Evolutionary conservation across 2,888 invertebrate species (phyloP).

Genomic region (Mesorhabditis belari): DNA sequence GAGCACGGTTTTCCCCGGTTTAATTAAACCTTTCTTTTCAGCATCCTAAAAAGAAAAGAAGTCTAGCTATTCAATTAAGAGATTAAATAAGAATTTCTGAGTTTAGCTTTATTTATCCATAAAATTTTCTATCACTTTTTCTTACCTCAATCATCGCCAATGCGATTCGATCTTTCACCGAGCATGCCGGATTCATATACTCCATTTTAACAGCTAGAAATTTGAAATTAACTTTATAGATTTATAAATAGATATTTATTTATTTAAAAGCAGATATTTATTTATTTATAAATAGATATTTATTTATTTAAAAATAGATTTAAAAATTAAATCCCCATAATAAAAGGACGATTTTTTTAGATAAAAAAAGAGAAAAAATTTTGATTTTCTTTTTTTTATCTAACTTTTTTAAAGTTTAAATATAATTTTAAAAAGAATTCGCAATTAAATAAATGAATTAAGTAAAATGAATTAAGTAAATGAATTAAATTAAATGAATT

Average conservation of each 20-base stretch:
- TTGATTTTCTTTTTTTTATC: too few relatives aligned
- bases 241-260: too few relatives aligned
- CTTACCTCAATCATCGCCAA: slow-evolving; percentile 42
- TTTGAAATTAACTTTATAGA: too few relatives aligned
- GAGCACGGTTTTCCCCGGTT: slow-evolving; percentile 37
- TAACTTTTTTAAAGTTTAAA: too few relatives aligned
- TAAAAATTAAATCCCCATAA: too few relatives aligned
- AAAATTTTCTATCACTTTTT: slow-evolving; percentile 1
- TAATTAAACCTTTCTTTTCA: slow-evolving; percentile 13
- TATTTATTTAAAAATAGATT: too few relatives aligned
- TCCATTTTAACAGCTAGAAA: slow-evolving; percentile 49
- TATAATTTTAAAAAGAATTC: not conserved
- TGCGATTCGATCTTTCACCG: slow-evolving; percentile 50
- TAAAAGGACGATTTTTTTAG: too few relatives aligned
- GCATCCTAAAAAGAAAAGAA: not conserved
- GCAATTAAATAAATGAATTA: not conserved
- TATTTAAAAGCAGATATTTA: too few relatives aligned
- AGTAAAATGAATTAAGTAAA: too few relatives aligned
- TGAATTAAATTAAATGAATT: too few relatives aligned
- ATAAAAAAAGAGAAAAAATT: too few relatives aligned
- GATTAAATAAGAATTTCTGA: not conserved
- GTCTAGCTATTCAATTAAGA: not conserved
- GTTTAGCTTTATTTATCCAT: not conserved
- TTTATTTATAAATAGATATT: too few relatives aligned
- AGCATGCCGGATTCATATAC: slow-evolving; percentile 48